Base-by-base conservation (phyloP, 2,888 invertebrate genomes). In the Melanchra persicariae region DNA sequence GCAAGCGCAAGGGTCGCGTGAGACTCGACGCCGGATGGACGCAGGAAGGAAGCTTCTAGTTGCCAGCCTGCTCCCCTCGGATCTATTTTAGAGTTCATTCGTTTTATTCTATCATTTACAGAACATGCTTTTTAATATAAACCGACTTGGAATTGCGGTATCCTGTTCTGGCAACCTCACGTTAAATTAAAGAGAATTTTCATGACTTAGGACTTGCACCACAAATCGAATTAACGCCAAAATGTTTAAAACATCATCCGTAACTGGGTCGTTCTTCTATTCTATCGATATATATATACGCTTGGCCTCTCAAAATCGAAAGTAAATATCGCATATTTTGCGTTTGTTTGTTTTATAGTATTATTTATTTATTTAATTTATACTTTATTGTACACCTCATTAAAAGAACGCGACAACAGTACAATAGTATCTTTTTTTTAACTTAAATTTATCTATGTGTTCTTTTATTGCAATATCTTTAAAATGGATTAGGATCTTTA, bases 11-110 rank as follows among this genome's bases (percentile, higher is more conserved):
- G 86, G 87, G 93, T 93, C 94, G 95, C 95, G 95, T 95, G 95
- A 93, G 95, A 96, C 89, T 90, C 91, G 84, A 76, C 92, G 92
- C 95, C 95, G 95, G 95, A 95, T 94, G 96, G 89, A 84, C 93
- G 92, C 93, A 95, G 95, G 96, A 95, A 96, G 96, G 96, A 96
- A 95, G 95, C 94, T 92, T 91, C 95, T 94, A 95, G 95, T 95
- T 96, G 95, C 92, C 92, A 91, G 91, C 87, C 89, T 86, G 87
- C 93, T 93, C 95, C 95, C 95, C 95, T 94, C 94, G 90, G 88
- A 91, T 94, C 95, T 95, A 95, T 95, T 95, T 95, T 93, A 95
- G 93, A 95, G 93, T 91, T 92, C 90, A 92, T 90, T 93, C 90
- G 88, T 92, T 93, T 92, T 90, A 91, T 91, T 90, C 90, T 89